Percentiles rank a stretch among this genome's conserved stretches.
These are phyloP conservation scores for Anaspis maculata DNA, from an alignment of 2,888 invertebrate species.

Conservation along the genomic window DNA sequence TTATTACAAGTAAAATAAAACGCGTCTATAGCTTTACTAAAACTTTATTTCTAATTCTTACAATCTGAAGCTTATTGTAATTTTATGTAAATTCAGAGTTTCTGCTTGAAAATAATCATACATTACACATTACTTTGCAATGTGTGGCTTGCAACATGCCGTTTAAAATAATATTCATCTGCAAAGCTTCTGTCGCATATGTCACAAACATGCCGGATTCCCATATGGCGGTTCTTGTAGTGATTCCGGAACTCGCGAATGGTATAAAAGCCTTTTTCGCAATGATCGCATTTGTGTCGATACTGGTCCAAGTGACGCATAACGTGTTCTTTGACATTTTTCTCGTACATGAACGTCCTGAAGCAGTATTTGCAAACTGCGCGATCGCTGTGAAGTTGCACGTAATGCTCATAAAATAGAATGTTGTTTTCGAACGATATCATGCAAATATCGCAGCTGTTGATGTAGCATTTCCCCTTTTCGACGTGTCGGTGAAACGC, in stretches of 20 bases:
- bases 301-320: conserved; percentile 39
- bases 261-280: conserved; percentile 41
- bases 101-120: too few species aligned
- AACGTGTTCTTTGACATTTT: conserved; percentile 41
- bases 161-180: conserved; percentile 39
- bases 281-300: conserved; percentile 38
- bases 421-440: conserved; percentile 34
- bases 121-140: too few species aligned
- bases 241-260: conserved; percentile 40
- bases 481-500: conserved; percentile 38
- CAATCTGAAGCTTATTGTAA: too few species aligned
- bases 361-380: conserved; percentile 41
- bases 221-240: conserved; percentile 40
- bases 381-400: conserved; percentile 33
- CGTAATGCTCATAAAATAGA: conserved; percentile 36
- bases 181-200: conserved; percentile 38
- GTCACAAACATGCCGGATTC: conserved; percentile 37
- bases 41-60: too few species aligned
- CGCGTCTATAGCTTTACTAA: too few species aligned
- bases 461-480: conserved; percentile 39
- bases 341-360: conserved; percentile 40
- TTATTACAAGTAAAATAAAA: too few species aligned
- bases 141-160: conserved; percentile 37
- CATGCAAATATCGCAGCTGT: conserved; percentile 37
- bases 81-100: too few species aligned